Evolutionary conservation across 2,797 vertebrate genomes (phyloP).

Genomic region (Eurystomus glaucurus): DNA sequence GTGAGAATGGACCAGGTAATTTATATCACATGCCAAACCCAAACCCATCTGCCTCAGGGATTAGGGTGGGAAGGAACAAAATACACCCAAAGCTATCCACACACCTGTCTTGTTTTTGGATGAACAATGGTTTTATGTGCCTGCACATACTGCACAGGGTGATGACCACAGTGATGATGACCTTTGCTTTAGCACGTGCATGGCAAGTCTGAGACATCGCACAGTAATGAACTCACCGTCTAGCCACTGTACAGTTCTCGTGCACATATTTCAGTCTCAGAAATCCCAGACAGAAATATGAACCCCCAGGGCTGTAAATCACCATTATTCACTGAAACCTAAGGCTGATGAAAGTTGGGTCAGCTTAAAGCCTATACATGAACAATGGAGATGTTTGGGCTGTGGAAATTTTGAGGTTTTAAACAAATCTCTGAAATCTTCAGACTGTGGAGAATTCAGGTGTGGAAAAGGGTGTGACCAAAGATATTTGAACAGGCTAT

Average conservation of each 20-base stretch:
- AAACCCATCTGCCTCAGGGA: not conserved
- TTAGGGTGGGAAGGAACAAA: not conserved
- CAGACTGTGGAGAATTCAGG: not conserved
- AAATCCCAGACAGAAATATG: constrained; percentile 45
- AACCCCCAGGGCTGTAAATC: constrained; percentile 2
- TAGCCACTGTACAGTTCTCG: not conserved
- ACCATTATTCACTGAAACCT: not conserved
- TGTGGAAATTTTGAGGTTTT: not conserved
- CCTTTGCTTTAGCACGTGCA: not conserved
- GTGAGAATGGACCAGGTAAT: not conserved
- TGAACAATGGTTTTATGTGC: not conserved
- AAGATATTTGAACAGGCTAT: not conserved
- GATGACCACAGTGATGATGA: not conserved
- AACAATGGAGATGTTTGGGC: not conserved
- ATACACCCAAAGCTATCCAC: not conserved
- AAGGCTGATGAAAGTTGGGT: not conserved
- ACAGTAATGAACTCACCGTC: constrained; percentile 55
- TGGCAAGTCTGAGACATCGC: not conserved
- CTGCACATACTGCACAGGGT: not conserved
- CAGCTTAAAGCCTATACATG: not conserved
- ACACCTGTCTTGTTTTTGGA: not conserved
- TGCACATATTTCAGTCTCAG: not conserved
- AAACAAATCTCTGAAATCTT: not conserved
- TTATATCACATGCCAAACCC: not conserved
- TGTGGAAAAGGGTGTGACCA: not conserved